These are phyloP conservation scores for Drosophila kambysellisi DNA, from an alignment of 2,888 invertebrate genomes.

Conservation along the genomic window DNA sequence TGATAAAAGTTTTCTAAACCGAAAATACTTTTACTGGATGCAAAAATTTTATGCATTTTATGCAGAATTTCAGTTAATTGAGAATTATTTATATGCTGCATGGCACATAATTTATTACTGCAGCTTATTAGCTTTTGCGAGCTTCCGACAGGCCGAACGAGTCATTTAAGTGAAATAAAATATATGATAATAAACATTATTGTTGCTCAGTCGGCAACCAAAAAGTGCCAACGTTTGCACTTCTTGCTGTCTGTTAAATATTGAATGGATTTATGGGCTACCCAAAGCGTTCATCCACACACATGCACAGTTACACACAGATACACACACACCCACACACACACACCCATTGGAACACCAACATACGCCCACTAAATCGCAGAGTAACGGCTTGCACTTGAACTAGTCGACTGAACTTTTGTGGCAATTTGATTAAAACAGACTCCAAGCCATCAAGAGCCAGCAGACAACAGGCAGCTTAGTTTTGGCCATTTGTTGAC, in stretches of 20 bases:
- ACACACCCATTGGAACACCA: not conserved
- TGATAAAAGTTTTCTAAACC: constrained; percentile 56
- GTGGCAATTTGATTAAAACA: constrained; percentile 76
- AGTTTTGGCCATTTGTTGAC: constrained; percentile 48
- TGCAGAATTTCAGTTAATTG: constrained; percentile 77
- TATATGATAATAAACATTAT: constrained; percentile 80
- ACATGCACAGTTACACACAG: constrained; percentile 1
- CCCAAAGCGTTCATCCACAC: constrained; percentile 19
- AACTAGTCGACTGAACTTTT: constrained; percentile 49
- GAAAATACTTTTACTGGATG: constrained; percentile 46
- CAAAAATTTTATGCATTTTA: constrained; percentile 70
- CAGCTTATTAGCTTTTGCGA: constrained; percentile 78
- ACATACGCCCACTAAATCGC: constrained; percentile 42
- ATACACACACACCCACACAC: not conserved
- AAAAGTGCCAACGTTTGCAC: constrained; percentile 75
- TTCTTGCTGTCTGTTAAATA: constrained; percentile 72
- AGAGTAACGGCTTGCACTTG: constrained; percentile 63
- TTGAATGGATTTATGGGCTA: constrained; percentile 70
- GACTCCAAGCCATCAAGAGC: constrained; percentile 42
- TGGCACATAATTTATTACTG: constrained; percentile 80
- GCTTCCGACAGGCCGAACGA: constrained; percentile 49
- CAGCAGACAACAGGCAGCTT: constrained; percentile 34
- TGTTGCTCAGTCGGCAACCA: constrained; percentile 57
- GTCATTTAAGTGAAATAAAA: constrained; percentile 81
- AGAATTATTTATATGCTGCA: constrained; percentile 77